These are phyloP conservation scores for Drosophila neonasuta DNA, from an alignment of 2,888 invertebrate genomes.

Conservation along the genomic window DNA sequence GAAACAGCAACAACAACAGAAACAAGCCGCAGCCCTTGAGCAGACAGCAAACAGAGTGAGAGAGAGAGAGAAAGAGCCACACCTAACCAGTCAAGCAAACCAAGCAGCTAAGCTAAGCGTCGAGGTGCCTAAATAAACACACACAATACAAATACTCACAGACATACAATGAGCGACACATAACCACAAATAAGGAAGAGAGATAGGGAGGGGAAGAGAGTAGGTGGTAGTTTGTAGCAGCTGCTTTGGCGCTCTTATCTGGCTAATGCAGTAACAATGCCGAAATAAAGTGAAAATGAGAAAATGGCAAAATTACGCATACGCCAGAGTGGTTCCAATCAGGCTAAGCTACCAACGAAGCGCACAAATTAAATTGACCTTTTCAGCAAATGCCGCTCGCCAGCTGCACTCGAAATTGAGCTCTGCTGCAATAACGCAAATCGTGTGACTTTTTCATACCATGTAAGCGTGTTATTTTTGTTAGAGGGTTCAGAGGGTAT, in stretches of 20 bases:
- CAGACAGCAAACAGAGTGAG: slow-evolving; percentile 24
- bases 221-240: slow-evolving; percentile 13
- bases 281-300: slow-evolving; percentile 22
- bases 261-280: slow-evolving; percentile 44
- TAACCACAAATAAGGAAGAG: slow-evolving; percentile 15
- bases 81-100: slow-evolving; percentile 48
- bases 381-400: slow-evolving; percentile 51
- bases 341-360: slow-evolving; percentile 43
- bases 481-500: slow-evolving; percentile 1
- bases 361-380: slow-evolving; percentile 71
- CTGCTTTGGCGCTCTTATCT: slow-evolving; percentile 33
- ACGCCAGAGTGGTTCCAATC: slow-evolving; percentile 57
- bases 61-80: slow-evolving; percentile 29
- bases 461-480: neutral
- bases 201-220: neutral
- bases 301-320: slow-evolving; percentile 47
- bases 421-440: slow-evolving; percentile 15
- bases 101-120: slow-evolving; percentile 43
- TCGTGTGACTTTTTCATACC: slow-evolving; percentile 22
- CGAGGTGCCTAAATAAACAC: slow-evolving; percentile 60
- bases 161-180: slow-evolving; percentile 1
- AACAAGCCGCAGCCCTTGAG: slow-evolving; percentile 23
- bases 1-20: slow-evolving; percentile 11
- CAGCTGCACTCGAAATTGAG: slow-evolving; percentile 23
- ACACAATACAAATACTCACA: slow-evolving; percentile 19